A percentile compares a stretch with the other conserved stretches of the same genome.
phyloP scores from a whole-genome alignment of 2,797 vertebrate genomes.

The Sternarchorhynchus goeldii region DNA sequence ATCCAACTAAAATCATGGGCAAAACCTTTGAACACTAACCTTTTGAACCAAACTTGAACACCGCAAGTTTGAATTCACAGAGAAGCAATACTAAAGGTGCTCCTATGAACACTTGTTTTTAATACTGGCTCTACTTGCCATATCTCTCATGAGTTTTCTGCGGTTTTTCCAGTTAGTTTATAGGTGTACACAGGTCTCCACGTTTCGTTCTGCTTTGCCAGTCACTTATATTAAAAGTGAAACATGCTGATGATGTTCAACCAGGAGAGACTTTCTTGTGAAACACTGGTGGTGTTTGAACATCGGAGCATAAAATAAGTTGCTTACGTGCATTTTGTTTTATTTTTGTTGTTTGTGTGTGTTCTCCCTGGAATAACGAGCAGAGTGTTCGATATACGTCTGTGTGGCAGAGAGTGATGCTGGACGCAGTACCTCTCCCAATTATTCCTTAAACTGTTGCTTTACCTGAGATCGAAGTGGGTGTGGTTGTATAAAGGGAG shows the following conservation, averaged over 20 bases:
- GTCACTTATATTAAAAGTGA: background rate
- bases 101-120: constrained; percentile 25
- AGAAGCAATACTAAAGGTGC: constrained; percentile 54
- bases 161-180: constrained; percentile 24
- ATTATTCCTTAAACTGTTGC: background rate
- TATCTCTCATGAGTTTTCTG: constrained; percentile 18
- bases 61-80: constrained; percentile 30
- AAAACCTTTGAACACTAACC: constrained; percentile 29
- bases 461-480: background rate
- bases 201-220: background rate
- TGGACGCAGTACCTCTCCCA: constrained; percentile 3
- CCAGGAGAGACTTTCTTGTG: background rate
- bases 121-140: constrained; percentile 22
- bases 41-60: too few relatives aligned
- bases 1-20: constrained; percentile 13
- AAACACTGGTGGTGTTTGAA: constrained; percentile 18
- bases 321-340: background rate
- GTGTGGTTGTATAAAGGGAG: constrained; percentile 1
- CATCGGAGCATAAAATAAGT: background rate
- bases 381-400: background rate
- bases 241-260: background rate
- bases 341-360: too few relatives aligned
- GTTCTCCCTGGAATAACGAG: too few relatives aligned
- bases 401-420: background rate
- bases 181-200: constrained; percentile 16